Evolutionary conservation across 2,888 invertebrate genomes (phyloP).

Genomic region (Dinocampus coccinellae): DNA sequence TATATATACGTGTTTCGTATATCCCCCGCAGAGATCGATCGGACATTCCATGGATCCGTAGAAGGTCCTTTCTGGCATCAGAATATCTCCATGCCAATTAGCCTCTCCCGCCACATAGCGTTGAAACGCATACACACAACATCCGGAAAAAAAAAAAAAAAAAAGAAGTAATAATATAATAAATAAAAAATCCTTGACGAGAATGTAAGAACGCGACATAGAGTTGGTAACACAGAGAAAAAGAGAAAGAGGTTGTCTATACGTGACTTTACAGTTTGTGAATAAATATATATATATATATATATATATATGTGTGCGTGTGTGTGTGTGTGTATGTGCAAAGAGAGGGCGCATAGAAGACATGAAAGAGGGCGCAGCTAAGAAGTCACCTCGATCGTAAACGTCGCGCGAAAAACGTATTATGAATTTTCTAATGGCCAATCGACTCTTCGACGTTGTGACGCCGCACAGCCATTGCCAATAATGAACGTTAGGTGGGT

Average conservation of each 20-base stretch:
- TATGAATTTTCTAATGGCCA: slow-evolving; percentile 56
- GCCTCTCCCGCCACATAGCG: background rate
- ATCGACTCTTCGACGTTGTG: slow-evolving; percentile 43
- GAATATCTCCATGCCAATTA: slow-evolving; percentile 25
- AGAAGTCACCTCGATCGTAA: slow-evolving; percentile 23
- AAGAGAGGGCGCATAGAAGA: background rate
- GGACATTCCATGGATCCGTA: slow-evolving; percentile 11
- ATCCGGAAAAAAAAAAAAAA: background rate
- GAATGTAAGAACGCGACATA: slow-evolving; percentile 2
- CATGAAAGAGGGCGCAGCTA: background rate
- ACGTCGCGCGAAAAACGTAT: slow-evolving; percentile 48
- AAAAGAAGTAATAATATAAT: too few relatives aligned
- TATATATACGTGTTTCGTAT: background rate
- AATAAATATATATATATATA: background rate
- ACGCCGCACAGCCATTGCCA: slow-evolving; percentile 41
- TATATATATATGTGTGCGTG: background rate
- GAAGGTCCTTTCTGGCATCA: background rate
- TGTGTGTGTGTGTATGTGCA: too few relatives aligned
- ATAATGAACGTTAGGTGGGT: slow-evolving; percentile 44
- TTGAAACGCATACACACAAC: background rate
- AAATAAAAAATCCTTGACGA: slow-evolving; percentile 8
- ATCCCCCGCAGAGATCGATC: slow-evolving; percentile 19
- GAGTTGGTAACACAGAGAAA: background rate
- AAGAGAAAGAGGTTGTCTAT: background rate
- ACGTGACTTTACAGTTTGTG: too few relatives aligned